Evolutionary conservation across 2,797 vertebrate species (phyloP).

Genomic region (Nannoperca obscura): DNA sequence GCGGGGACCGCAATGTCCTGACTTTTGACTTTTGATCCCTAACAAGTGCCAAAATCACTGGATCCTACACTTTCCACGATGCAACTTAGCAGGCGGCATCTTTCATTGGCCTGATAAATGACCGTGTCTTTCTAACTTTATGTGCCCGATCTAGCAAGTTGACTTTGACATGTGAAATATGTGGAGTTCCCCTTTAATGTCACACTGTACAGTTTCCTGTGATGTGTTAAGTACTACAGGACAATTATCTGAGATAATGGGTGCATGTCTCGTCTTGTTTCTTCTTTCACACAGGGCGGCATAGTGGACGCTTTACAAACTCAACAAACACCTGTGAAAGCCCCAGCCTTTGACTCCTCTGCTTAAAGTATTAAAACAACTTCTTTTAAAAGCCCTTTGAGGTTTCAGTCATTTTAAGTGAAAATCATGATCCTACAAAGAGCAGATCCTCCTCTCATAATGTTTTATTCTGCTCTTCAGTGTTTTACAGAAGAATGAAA

Average conservation of each 20-base stretch:
- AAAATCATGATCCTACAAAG: slow-evolving; percentile 1
- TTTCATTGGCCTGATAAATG: no score
- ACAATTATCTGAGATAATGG: background rate
- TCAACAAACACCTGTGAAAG: slow-evolving; percentile 23
- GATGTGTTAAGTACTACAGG: no score
- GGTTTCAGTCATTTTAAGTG: slow-evolving; percentile 5
- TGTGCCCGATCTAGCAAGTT: background rate
- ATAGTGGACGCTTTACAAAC: background rate
- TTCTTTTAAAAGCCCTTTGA: slow-evolving; percentile 34
- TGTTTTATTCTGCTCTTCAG: background rate
- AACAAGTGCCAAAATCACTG: no score
- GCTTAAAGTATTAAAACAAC: slow-evolving; percentile 14
- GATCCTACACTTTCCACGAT: no score
- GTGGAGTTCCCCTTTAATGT: slow-evolving; percentile 9
- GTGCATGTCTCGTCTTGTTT: slow-evolving; percentile 52
- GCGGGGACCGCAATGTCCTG: no score
- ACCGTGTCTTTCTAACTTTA: no score
- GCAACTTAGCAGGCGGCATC: no score
- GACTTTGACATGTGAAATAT: slow-evolving; percentile 15
- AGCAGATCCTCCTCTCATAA: background rate
- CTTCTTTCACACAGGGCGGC: background rate
- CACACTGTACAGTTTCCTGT: no score
- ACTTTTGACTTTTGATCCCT: no score
- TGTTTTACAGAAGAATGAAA: slow-evolving; percentile 6
- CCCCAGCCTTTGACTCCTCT: slow-evolving; percentile 14